Percentiles rank a stretch among this genome's conserved stretches.
These are phyloP conservation scores for Lepidochrysops patricia DNA, from an alignment of 2,888 invertebrate species.

Conservation along the genomic window DNA sequence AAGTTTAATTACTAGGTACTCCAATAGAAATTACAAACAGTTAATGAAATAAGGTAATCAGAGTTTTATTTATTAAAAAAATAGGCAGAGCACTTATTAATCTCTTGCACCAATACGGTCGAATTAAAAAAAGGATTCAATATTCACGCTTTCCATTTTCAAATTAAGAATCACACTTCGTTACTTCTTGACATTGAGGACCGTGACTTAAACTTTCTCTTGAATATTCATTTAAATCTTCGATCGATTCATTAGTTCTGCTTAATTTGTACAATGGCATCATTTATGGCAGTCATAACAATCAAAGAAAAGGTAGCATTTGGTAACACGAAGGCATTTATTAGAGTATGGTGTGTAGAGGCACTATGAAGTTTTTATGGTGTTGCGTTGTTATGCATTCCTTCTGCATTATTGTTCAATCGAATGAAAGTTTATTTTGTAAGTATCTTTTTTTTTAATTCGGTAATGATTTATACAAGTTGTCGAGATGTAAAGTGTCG, in stretches of 20 bases:
- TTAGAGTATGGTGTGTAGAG: background rate
- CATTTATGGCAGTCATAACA: slow-evolving; percentile 16
- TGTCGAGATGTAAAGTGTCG: no score
- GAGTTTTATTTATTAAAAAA: no score
- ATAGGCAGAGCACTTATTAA: background rate
- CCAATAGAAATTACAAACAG: no score
- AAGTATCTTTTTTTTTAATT: no score
- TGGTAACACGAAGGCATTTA: background rate
- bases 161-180: slow-evolving; percentile 18
- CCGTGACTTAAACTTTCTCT: slow-evolving; percentile 35
- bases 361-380: background rate
- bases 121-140: slow-evolving; percentile 5
- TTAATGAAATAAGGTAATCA: no score
- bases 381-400: slow-evolving; percentile 1
- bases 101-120: background rate
- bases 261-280: slow-evolving; percentile 37
- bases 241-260: slow-evolving; percentile 23
- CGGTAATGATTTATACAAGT: no score
- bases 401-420: background rate
- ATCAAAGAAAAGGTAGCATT: background rate
- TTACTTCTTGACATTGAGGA: slow-evolving; percentile 32
- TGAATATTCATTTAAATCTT: slow-evolving; percentile 27
- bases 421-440: no score
- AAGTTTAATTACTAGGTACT: no score
- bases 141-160: slow-evolving; percentile 8